Conservation (phyloP, 1,140 invertebrate genomes). For the Glossosoma conforme region DNA sequence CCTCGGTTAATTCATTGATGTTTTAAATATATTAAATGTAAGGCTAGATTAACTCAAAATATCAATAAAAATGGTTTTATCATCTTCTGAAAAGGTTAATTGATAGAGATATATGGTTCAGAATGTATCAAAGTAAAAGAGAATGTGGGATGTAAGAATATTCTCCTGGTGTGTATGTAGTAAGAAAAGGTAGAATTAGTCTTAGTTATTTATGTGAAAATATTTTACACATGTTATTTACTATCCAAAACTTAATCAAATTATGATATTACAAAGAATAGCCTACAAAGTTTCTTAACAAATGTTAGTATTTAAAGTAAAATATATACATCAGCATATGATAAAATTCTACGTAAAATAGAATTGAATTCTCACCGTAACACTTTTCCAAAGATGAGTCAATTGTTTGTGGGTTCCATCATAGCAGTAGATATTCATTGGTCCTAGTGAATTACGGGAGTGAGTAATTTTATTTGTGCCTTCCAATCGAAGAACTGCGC, state of each 20-base stretch:
- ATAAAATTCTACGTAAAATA: slow-evolving; percentile 1
- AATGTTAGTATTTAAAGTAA: background rate
- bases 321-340: background rate
- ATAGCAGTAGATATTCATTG: slow-evolving; percentile 20
- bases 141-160: too few species aligned
- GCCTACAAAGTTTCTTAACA: background rate
- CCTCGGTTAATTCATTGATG: too few species aligned
- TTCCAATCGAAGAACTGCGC: slow-evolving; percentile 15
- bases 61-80: too few species aligned
- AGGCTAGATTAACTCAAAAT: too few species aligned
- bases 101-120: too few species aligned
- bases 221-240: background rate
- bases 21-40: too few species aligned
- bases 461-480: slow-evolving; percentile 10
- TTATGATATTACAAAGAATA: background rate
- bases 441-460: background rate
- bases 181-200: too few species aligned
- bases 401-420: slow-evolving; percentile 19
- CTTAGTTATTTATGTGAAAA: background rate
- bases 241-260: background rate
- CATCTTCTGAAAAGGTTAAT: too few species aligned
- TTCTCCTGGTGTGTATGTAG: too few species aligned
- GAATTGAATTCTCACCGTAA: slow-evolving; percentile 8
- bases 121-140: too few species aligned
- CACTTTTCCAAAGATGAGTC: slow-evolving; percentile 19